Evolutionary conservation across 1,140 invertebrate species (phyloP).

Genomic region (Caenorhabditis remanei): DNA sequence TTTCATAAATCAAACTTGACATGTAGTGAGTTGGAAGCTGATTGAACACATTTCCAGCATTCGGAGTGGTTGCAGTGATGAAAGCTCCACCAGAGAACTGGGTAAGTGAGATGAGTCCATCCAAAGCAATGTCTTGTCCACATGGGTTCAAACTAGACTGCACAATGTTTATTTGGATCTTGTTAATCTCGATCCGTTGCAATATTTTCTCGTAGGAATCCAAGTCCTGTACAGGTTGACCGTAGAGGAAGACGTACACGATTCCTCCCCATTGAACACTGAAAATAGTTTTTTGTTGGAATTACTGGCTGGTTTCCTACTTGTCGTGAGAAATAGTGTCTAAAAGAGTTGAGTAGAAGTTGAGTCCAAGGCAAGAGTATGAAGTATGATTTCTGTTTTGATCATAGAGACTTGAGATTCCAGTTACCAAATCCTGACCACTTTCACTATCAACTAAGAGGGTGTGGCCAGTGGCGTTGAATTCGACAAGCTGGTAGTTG

Average conservation of each 20-base stretch:
- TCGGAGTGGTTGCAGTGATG: slow-evolving; percentile 54
- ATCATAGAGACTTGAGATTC: slow-evolving; percentile 42
- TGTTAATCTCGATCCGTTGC: slow-evolving; percentile 39
- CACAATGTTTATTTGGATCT: slow-evolving; percentile 63
- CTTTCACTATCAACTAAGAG: slow-evolving; percentile 31
- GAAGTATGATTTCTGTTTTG: slow-evolving; percentile 50
- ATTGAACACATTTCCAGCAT: slow-evolving; percentile 60
- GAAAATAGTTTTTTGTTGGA: background rate
- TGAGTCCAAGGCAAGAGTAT: slow-evolving; percentile 60
- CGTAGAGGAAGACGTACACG: slow-evolving; percentile 63
- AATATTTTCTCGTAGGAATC: slow-evolving; percentile 57
- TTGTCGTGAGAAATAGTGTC: slow-evolving; percentile 50
- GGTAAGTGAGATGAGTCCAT: slow-evolving; percentile 50
- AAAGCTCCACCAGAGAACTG: slow-evolving; percentile 58
- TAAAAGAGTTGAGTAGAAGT: slow-evolving; percentile 50
- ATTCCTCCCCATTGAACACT: slow-evolving; percentile 53
- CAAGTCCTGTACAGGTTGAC: slow-evolving; percentile 38
- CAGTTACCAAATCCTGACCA: slow-evolving; percentile 56
- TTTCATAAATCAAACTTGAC: slow-evolving; percentile 62
- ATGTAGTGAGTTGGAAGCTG: slow-evolving; percentile 53
- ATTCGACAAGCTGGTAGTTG: slow-evolving; percentile 63
- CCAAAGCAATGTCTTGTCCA: slow-evolving; percentile 45
- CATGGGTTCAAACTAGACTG: slow-evolving; percentile 62
- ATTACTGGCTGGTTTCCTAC: background rate
- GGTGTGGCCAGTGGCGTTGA: slow-evolving; percentile 59